These are phyloP conservation scores for Eurytemora carolleeae DNA, from an alignment of 1,140 invertebrate species.

Conservation along the genomic window DNA sequence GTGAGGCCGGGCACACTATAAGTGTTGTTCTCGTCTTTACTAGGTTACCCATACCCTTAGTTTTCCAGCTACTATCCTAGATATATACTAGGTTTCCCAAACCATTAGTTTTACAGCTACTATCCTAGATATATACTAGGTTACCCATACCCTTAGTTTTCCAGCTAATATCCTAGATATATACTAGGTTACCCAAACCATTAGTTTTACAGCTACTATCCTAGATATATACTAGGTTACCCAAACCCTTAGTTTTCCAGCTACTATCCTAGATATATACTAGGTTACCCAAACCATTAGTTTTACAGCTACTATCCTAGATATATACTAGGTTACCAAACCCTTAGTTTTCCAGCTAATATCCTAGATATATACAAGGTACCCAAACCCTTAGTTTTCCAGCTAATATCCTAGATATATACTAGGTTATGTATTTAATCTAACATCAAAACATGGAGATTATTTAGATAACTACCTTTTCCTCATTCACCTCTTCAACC, in stretches of 20 bases:
- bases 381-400: not conserved
- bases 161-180: not conserved
- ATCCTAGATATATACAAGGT: not conserved
- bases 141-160: not conserved
- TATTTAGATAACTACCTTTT: slow-evolving; percentile 15
- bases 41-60: slow-evolving; percentile 11
- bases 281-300: too few relatives aligned
- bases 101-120: not conserved
- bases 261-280: not conserved
- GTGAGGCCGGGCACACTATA: slow-evolving; percentile 61
- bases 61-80: not conserved
- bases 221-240: slow-evolving; percentile 14
- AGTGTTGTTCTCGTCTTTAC: slow-evolving; percentile 40
- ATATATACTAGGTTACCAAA: slow-evolving; percentile 15
- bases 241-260: not conserved
- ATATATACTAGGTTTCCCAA: not conserved
- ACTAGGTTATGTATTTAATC: not conserved
- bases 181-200: too few relatives aligned
- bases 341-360: not conserved
- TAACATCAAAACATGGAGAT: too few relatives aligned
- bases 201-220: not conserved
- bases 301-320: not conserved
- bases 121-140: slow-evolving; percentile 11
- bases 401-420: not conserved
- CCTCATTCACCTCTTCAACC: slow-evolving; percentile 10